A percentile compares a stretch with the other conserved stretches of the same genome.
phyloP scores from a whole-genome alignment of 53 echinoderm and acorn worm species.

The Arbacia lixula region DNA sequence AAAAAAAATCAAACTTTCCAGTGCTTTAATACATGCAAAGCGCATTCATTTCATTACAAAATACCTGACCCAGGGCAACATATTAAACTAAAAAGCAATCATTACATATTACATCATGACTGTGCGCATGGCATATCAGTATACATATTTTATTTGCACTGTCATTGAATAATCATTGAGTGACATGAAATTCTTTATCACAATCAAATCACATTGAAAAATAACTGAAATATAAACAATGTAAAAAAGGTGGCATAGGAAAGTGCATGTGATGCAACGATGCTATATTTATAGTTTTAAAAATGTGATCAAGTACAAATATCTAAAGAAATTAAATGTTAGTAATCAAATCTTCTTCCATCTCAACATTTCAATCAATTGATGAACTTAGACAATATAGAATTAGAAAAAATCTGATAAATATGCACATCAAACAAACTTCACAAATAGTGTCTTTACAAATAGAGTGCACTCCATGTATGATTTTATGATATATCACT shows the following conservation, averaged over 20 bases:
- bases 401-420: conserved; percentile 56
- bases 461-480: conserved; percentile 44
- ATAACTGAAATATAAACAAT: too few relatives aligned
- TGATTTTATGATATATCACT: conserved; percentile 26
- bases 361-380: not conserved
- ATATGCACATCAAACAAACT: conserved; percentile 57
- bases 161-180: too few relatives aligned
- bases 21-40: too few relatives aligned
- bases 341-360: not conserved
- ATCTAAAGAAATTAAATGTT: conserved; percentile 8
- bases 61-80: too few relatives aligned
- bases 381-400: conserved; percentile 3
- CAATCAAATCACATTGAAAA: too few relatives aligned
- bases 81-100: too few relatives aligned
- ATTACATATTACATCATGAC: too few relatives aligned
- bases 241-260: conserved; percentile 4
- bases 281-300: conserved; percentile 9
- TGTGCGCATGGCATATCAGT: too few relatives aligned
- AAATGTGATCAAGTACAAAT: conserved; percentile 14
- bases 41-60: too few relatives aligned
- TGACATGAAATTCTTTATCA: too few relatives aligned
- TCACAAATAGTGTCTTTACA: conserved; percentile 60
- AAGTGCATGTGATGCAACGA: conserved; percentile 7
- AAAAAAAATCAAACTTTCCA: too few relatives aligned
- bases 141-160: too few relatives aligned